Base-by-base conservation (phyloP, 2,113 vertebrate genomes). In the Grus americana region DNA sequence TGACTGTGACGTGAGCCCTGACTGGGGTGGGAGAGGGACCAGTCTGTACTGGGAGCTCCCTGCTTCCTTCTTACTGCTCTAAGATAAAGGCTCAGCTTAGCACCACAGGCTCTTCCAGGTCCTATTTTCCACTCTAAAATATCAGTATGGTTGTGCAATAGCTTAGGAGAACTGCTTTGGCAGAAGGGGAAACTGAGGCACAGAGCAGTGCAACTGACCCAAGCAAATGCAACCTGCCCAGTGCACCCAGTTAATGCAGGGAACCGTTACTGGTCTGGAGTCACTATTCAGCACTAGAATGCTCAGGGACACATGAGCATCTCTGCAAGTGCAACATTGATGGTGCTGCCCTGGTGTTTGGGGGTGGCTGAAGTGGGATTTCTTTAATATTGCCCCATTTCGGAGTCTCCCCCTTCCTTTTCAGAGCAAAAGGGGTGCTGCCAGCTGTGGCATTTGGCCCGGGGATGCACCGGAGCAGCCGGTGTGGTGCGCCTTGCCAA, bases 371-470 rank as follows among this genome's bases (percentile, higher is more conserved):
- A 74, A 14, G 15, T 21, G 23, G 38, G 27, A 57, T 65, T 70
- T 70, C 44, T 58, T 42, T 20, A 4, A 14, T 2, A 0, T 9
- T 17, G 7, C 14, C 67, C 40, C 23, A 0, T 44, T 71, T 74
- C 3, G 44, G 67, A 34, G 49, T 36, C n/a, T 67, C 20, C 17
- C 20, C 32, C 1, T 40, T 30, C 18, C 47, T 32, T 55, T 61
- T 17, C 27, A 5, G 62, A 61, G 44, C 46, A 24, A 8, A 23
- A 40, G 9, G 21, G 79, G 17, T 6, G n/a, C 71, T 54, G 30
- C n/a, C 23, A 38, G 44, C 59, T 2, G 0, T 2, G 1, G 14
- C 2, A 0, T 11, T 34, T 23, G 44, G 34, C 24, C 46, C 24
- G 54, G 50, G 63, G 24, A 17, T 2, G 68, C 11, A 18, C 71